Conservation (phyloP, 92 coral and sea anemone genomes). For the Bergia sp. region DNA sequence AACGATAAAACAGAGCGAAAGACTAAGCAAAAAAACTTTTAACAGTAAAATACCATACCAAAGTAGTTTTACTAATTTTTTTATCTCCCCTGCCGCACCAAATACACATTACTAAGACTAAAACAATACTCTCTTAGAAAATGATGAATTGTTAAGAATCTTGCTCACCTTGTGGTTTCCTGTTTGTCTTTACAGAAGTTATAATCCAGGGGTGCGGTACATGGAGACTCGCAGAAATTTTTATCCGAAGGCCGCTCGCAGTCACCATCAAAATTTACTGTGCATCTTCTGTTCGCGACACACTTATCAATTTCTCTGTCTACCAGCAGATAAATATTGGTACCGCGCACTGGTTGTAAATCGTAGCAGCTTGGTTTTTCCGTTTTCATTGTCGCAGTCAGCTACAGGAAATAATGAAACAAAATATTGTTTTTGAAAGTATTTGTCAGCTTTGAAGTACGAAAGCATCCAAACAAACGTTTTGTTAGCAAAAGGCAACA, state of each 20-base stretch:
- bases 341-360: background rate
- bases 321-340: slow-evolving; percentile 10
- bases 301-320: slow-evolving; percentile 15
- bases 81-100: too few species aligned
- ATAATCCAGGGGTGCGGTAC: slow-evolving; percentile 62
- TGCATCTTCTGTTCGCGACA: background rate
- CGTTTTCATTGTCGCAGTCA: background rate
- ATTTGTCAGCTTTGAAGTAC: background rate
- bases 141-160: too few species aligned
- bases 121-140: too few species aligned
- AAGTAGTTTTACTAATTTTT: too few species aligned
- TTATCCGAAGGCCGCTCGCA: slow-evolving; percentile 45
- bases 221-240: slow-evolving; percentile 70
- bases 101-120: too few species aligned
- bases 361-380: slow-evolving; percentile 9
- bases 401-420: background rate
- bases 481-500: too few species aligned
- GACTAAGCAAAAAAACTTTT: too few species aligned
- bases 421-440: too few species aligned
- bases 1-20: too few species aligned
- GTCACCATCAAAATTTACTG: slow-evolving; percentile 13
- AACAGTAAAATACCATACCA: too few species aligned
- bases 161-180: slow-evolving; percentile 37
- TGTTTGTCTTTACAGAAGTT: slow-evolving; percentile 62
- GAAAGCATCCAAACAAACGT: background rate